phyloP scores from a whole-genome alignment of 2,113 vertebrate species.

The Coracopsis vasa region DNA sequence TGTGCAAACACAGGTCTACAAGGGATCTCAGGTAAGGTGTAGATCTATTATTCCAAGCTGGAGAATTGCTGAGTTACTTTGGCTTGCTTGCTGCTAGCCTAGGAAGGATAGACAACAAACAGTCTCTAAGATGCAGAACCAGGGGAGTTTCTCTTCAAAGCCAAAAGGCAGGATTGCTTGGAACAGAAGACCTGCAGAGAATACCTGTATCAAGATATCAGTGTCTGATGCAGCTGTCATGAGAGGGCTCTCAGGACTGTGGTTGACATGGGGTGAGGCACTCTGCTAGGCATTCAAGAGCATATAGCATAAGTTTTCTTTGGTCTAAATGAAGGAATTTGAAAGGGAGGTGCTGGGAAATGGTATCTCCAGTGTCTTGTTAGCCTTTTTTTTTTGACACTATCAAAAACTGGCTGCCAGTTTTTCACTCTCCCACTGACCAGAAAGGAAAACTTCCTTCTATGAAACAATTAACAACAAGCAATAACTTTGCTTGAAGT shows the following conservation, averaged over 20 bases:
- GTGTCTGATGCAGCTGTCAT: neutral
- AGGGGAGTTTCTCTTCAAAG: neutral
- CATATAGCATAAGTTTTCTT: neutral
- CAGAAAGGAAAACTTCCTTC: neutral
- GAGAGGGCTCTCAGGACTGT: neutral
- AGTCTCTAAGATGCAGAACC: neutral
- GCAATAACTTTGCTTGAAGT: neutral
- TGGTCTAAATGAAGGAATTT: neutral
- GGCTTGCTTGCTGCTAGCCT: neutral
- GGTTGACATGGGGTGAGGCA: too few relatives aligned
- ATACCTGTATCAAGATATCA: neutral
- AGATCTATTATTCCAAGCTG: neutral
- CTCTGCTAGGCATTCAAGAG: neutral
- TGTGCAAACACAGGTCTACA: neutral
- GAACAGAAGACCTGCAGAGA: neutral
- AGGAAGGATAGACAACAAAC: too few relatives aligned
- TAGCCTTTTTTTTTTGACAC: neutral
- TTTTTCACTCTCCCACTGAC: neutral
- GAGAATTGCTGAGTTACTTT: neutral
- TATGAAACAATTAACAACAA: neutral
- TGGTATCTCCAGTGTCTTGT: neutral
- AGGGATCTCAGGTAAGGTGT: neutral
- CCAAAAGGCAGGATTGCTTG: neutral
- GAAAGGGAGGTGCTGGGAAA: neutral
- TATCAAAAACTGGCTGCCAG: neutral